These are phyloP conservation scores for Muricea muricata DNA, from an alignment of 92 coral and sea anemone species.

Conservation along the genomic window DNA sequence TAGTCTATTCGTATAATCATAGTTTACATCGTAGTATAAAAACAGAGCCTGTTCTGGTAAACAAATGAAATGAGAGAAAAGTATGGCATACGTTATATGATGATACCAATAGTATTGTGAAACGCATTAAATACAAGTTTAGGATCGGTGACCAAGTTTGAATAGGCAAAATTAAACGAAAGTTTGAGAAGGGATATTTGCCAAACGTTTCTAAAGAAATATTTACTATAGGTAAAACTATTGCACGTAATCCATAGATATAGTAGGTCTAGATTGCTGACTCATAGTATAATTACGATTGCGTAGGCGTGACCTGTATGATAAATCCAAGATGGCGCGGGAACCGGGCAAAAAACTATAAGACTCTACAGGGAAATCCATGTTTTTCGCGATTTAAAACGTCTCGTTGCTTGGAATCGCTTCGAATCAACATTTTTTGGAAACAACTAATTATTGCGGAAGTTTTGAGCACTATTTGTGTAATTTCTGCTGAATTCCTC, in stretches of 20 bases:
- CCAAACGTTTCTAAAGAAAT: slow-evolving; percentile 43
- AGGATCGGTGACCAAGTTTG: slow-evolving; percentile 34
- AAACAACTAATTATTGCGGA: too few species aligned
- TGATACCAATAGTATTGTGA: too few species aligned
- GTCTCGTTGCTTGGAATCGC: too few species aligned
- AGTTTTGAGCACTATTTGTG: too few species aligned
- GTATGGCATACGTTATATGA: slow-evolving; percentile 41
- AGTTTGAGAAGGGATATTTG: slow-evolving; percentile 52
- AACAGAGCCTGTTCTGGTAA: neutral
- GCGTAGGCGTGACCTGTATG: too few species aligned
- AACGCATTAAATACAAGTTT: slow-evolving; percentile 24
- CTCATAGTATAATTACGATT: too few species aligned
- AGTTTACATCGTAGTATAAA: slow-evolving; percentile 25
- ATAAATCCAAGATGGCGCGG: too few species aligned
- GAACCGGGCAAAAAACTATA: too few species aligned
- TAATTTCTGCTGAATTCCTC: too few species aligned
- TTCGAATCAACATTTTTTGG: too few species aligned
- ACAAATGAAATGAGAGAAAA: slow-evolving; percentile 14
- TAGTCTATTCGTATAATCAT: slow-evolving; percentile 23
- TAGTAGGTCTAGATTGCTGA: slow-evolving; percentile 33
- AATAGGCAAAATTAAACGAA: slow-evolving; percentile 20
- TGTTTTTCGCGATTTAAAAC: too few species aligned
- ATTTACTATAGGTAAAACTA: slow-evolving; percentile 41
- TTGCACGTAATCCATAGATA: slow-evolving; percentile 40
- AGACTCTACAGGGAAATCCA: too few species aligned